Base-by-base conservation (phyloP, 2,113 vertebrate genomes). In the Lophotis ruficrista region DNA sequence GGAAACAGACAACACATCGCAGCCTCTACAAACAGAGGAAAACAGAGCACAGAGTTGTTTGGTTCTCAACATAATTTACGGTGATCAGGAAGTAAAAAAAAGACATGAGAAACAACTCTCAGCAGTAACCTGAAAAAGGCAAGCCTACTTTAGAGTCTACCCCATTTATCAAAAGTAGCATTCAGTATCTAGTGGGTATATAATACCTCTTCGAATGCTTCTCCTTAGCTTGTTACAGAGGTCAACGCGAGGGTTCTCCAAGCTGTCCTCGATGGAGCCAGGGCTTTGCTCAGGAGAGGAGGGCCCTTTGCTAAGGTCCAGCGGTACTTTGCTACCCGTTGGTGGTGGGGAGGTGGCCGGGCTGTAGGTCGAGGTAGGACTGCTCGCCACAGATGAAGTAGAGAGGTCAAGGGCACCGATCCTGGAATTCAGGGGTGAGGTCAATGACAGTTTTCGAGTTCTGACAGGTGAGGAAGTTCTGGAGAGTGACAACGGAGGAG, bases 391-490 rank as follows among this genome's bases (percentile, higher is more conserved):
- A 1, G 98, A 98, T 17, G 98, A 98, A 18, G 98, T 94, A 23
- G 98, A 99, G 66, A 99, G 98, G 97, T 99, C 99, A 12, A 99
- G 97, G 14, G 98, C 99, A 10, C 98, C 98, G 0, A 98, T 98
- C 95, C 98, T 98, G 94, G 98, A 98, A 60, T 98, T 99, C 93
- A 99, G 89, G 6, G 99, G 99, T 12, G 99, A 99, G 12, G 99
- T 99, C 96, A 99, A 98, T 6, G 99, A 99, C 15, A 99, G 98
- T 91, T 99, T 99, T 48, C 99, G 98, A 18, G 98, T 98, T 91
- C 99, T 98, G 65, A 99, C 99, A 0, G 99, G 99, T 14, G 99
- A 99, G 66, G 99, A 99, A 6, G 99, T 99, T 90, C 98, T 98
- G 57, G 99, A 99, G 33, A 99, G 98, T 20, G 99, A 98, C 71